These are phyloP conservation scores for Augiades crinisus DNA, from an alignment of 2,888 invertebrate genomes.

Conservation along the genomic window DNA sequence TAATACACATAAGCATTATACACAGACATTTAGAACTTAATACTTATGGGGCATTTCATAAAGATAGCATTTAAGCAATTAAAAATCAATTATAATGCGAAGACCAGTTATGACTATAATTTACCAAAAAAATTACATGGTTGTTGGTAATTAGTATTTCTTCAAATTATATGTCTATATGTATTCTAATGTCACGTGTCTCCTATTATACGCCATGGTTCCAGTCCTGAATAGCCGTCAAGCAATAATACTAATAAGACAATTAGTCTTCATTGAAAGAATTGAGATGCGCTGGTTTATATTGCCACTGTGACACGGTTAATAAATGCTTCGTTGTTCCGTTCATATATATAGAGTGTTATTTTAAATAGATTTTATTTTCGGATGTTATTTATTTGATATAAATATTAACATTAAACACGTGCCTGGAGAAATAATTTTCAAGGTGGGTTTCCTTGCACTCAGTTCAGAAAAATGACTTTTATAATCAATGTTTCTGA, in stretches of 20 bases:
- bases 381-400: too few species aligned
- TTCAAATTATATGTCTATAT: not conserved
- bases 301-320: constrained; percentile 43
- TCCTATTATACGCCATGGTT: not conserved
- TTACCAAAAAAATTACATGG: not conserved
- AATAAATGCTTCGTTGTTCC: constrained; percentile 23
- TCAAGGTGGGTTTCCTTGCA: too few species aligned
- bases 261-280: constrained; percentile 69
- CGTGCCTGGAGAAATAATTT: too few species aligned
- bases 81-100: not conserved
- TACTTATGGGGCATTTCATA: not conserved
- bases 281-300: constrained; percentile 69
- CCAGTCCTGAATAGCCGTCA: constrained; percentile 33
- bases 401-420: too few species aligned
- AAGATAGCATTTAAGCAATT: not conserved
- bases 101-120: not conserved
- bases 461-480: too few species aligned
- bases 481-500: too few species aligned
- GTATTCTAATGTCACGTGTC: not conserved
- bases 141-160: not conserved
- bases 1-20: too few species aligned
- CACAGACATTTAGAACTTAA: too few species aligned
- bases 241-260: constrained; percentile 59
- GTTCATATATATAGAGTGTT: constrained; percentile 17
- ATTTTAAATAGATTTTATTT: too few species aligned